Percentiles rank a stretch among this genome's conserved stretches.
Conservation (phyloP, 2,113 vertebrate genomes). For the Petroica traversi region DNA sequence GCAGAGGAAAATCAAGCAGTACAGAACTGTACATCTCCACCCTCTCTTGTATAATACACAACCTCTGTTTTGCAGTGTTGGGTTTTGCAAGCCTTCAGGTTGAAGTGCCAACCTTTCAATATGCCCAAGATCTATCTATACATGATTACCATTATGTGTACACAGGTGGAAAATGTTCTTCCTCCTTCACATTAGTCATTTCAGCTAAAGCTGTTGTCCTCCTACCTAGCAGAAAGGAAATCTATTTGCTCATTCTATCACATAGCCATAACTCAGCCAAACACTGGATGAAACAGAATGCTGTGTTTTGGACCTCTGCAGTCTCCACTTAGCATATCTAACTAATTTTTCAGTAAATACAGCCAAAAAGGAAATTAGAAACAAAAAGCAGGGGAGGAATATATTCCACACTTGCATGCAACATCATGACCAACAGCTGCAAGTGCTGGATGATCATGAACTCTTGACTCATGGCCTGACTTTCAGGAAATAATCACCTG, state of each 20-base stretch:
- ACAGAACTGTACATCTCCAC: not conserved
- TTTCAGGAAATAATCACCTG: not conserved
- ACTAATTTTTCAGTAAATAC: not conserved
- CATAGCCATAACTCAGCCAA: not conserved
- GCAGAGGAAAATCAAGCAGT: not conserved
- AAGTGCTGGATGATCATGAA: not conserved
- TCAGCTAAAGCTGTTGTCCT: not conserved
- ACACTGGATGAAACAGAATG: not conserved
- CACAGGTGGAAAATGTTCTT: not conserved
- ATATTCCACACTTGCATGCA: not conserved
- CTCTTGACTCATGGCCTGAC: not conserved
- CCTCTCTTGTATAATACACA: not conserved
- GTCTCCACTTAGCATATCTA: not conserved
- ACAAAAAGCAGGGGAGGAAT: not conserved
- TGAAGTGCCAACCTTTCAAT: not conserved
- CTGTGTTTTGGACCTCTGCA: not conserved
- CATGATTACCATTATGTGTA: not conserved
- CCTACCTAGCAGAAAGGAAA: not conserved
- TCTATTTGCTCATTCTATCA: not conserved
- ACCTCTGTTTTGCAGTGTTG: not conserved
- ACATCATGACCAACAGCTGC: not conserved
- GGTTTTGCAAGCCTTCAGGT: fast-evolving
- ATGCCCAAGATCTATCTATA: not conserved
- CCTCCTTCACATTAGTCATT: not conserved
- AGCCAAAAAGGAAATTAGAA: not conserved